These are phyloP conservation scores for Echiichthys vipera DNA, from an alignment of 2,797 vertebrate species.

Conservation along the genomic window DNA sequence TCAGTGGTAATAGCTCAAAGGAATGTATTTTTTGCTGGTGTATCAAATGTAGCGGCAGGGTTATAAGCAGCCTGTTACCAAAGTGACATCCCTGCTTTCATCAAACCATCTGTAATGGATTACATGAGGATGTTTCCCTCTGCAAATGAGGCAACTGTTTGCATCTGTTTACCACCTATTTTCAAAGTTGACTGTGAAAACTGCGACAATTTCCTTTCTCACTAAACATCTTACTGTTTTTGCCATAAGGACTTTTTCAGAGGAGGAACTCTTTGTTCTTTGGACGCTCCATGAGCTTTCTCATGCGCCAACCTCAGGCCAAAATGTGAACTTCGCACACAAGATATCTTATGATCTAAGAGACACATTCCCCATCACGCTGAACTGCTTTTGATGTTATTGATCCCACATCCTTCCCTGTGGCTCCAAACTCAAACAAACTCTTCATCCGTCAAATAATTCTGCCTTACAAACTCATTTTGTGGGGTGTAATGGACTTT, in stretches of 20 bases:
- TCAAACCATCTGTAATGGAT: slow-evolving; percentile 16
- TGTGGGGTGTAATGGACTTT: not conserved
- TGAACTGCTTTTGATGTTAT: not conserved
- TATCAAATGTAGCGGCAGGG: slow-evolving; percentile 49
- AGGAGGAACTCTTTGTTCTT: not conserved
- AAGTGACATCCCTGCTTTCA: slow-evolving; percentile 19
- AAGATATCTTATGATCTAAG: not conserved
- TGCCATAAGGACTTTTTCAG: not conserved
- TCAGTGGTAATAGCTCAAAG: slow-evolving; percentile 52
- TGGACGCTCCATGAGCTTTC: not conserved
- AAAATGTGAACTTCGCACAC: not conserved
- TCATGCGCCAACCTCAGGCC: not conserved
- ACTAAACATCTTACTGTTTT: not conserved
- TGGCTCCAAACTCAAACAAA: not conserved
- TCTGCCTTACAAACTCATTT: too few species aligned
- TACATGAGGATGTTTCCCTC: slow-evolving; percentile 5
- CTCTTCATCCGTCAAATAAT: not conserved
- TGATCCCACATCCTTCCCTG: not conserved
- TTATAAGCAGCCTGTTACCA: slow-evolving; percentile 29
- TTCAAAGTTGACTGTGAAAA: not conserved
- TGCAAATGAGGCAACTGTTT: slow-evolving; percentile 1
- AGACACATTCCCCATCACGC: not conserved
- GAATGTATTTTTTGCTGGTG: slow-evolving; percentile 7
- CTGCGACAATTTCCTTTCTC: not conserved
- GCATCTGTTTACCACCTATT: not conserved